These are phyloP conservation scores for Xenopus petersii DNA, from an alignment of 2,797 vertebrate species.

Conservation along the genomic window DNA sequence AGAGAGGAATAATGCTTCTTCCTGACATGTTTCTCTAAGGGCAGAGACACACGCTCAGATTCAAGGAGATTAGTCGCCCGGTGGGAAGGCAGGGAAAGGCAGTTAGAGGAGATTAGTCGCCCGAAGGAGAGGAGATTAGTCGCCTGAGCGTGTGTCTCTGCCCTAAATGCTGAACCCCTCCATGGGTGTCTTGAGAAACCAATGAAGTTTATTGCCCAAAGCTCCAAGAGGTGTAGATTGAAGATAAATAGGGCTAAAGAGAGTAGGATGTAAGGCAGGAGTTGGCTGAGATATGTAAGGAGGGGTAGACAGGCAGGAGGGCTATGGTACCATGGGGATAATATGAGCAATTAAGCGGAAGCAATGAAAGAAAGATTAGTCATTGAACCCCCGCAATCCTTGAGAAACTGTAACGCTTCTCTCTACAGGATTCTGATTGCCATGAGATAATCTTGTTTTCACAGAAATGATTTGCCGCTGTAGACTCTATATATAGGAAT, in stretches of 20 bases:
- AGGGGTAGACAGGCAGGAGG: background rate
- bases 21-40: too few relatives aligned
- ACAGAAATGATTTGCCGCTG: background rate
- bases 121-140: too few relatives aligned
- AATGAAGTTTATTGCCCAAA: too few relatives aligned
- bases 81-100: too few relatives aligned
- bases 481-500: conserved; percentile 12
- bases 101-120: too few relatives aligned
- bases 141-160: too few relatives aligned
- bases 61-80: too few relatives aligned
- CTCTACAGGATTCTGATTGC: conserved; percentile 10
- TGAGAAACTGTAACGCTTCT: background rate
- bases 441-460: conserved; percentile 14
- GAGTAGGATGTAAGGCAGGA: background rate
- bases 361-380: conserved; percentile 8
- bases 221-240: too few relatives aligned
- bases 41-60: too few relatives aligned
- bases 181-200: too few relatives aligned
- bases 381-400: conserved; percentile 8
- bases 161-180: too few relatives aligned
- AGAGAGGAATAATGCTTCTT: too few relatives aligned
- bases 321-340: conserved; percentile 4
- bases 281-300: background rate
- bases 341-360: background rate
- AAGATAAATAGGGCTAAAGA: background rate